Conservation (phyloP, 1,140 invertebrate species). For the Trichonephila inaurata region DNA sequence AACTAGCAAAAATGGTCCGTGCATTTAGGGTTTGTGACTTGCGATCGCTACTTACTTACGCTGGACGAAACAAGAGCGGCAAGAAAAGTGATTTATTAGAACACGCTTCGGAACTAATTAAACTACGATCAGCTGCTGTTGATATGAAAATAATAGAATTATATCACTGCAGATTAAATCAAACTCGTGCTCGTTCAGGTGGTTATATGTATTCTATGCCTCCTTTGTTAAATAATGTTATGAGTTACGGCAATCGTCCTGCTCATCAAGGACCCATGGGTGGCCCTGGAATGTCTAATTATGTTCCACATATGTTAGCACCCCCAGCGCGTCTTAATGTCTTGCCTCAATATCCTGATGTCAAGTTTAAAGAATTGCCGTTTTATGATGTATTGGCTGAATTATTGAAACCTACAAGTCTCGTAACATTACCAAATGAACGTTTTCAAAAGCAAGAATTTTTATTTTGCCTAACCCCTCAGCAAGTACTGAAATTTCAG, state of each 20-base stretch:
- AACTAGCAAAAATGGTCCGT: conserved; percentile 82
- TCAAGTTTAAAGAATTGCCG: conserved; percentile 92
- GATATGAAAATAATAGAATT: conserved; percentile 91
- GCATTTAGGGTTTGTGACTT: conserved; percentile 83
- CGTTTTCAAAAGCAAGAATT: conserved; percentile 92
- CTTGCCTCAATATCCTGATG: conserved; percentile 85
- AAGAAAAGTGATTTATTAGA: conserved; percentile 90
- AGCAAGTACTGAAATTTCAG: conserved; percentile 91
- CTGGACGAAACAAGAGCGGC: conserved; percentile 91
- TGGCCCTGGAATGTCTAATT: conserved; percentile 5
- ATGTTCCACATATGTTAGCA: background rate
- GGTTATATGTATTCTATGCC: conserved; percentile 30
- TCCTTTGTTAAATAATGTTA: background rate
- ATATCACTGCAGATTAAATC: conserved; percentile 81
- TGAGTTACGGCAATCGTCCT: background rate
- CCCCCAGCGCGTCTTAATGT: background rate
- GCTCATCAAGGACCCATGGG: conserved; percentile 42
- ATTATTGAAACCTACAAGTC: conserved; percentile 92
- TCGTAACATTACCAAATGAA: conserved; percentile 86
- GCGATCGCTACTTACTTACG: conserved; percentile 88
- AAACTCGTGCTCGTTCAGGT: background rate
- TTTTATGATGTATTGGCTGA: conserved; percentile 95
- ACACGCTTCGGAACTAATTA: conserved; percentile 88
- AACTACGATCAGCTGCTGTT: conserved; percentile 86
- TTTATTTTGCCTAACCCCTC: conserved; percentile 93